A percentile compares a stretch with the other conserved stretches of the same genome.
Evolutionary conservation across 37 sponge, comb jelly and placozoan species (phyloP).

Genomic region (Theonella swinhoei): DNA sequence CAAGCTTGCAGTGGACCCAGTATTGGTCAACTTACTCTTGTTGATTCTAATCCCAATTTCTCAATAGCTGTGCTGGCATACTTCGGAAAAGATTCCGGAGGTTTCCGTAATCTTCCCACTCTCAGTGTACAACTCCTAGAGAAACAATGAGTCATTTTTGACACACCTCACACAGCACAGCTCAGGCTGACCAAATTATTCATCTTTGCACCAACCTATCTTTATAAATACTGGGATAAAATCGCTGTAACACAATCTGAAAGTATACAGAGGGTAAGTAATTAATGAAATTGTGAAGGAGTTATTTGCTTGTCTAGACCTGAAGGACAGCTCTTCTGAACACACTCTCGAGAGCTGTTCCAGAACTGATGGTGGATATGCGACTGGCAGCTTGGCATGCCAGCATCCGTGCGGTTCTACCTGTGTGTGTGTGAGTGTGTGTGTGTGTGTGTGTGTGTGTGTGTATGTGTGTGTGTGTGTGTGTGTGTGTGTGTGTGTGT

Average conservation of each 20-base stretch:
- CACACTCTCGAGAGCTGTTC: slow-evolving; percentile 21
- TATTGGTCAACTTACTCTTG: not conserved
- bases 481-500: too few relatives aligned
- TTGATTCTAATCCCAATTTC: not conserved
- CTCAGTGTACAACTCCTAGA: too few relatives aligned
- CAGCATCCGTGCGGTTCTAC: slow-evolving; percentile 49
- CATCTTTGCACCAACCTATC: too few relatives aligned
- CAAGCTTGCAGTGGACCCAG: too few relatives aligned
- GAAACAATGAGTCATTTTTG: too few relatives aligned
- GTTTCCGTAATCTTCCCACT: not conserved
- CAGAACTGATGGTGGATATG: slow-evolving; percentile 14
- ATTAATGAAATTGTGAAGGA: not conserved
- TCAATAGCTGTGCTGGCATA: not conserved
- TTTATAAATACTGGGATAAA: too few relatives aligned
- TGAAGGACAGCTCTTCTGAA: slow-evolving; percentile 62
- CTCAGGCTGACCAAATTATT: too few relatives aligned
- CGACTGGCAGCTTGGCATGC: slow-evolving; percentile 34
- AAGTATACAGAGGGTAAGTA: not conserved
- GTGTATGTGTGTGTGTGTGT: too few relatives aligned
- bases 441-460: too few relatives aligned
- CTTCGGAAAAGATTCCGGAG: not conserved
- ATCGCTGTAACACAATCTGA: too few relatives aligned
- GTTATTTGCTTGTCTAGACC: slow-evolving; percentile 15
- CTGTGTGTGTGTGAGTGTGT: not conserved
- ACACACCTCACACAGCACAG: not conserved